Percentiles rank a stretch among this genome's conserved stretches.
Evolutionary conservation across 2,113 vertebrate genomes (phyloP).

Genomic region (Lepisosteus oculatus): DNA sequence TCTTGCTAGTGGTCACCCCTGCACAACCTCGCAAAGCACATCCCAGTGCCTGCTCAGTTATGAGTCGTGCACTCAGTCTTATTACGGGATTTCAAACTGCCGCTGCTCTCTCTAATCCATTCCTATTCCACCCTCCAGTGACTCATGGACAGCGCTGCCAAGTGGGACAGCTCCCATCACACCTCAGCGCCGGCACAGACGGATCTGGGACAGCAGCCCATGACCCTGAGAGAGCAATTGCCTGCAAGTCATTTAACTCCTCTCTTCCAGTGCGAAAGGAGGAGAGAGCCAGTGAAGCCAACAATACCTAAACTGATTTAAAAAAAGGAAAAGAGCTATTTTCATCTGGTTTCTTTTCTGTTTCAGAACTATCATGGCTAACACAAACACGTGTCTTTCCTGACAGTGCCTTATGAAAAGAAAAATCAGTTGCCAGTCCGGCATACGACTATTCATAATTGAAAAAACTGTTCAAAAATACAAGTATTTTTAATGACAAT

Average conservation of each 20-base stretch:
- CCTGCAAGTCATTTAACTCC: background rate
- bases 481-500: too few relatives aligned
- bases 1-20: background rate
- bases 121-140: background rate
- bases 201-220: background rate
- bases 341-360: too few relatives aligned
- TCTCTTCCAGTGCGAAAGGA: background rate
- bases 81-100: slow-evolving; percentile 11
- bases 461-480: too few relatives aligned
- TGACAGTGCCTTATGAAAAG: too few relatives aligned
- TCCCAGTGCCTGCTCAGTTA: background rate
- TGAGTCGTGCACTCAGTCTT: slow-evolving; percentile 2
- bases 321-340: too few relatives aligned
- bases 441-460: too few relatives aligned
- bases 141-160: background rate
- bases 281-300: too few relatives aligned
- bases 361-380: too few relatives aligned
- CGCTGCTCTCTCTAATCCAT: slow-evolving; percentile 13
- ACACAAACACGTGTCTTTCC: too few relatives aligned
- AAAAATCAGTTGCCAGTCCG: too few relatives aligned
- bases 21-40: background rate
- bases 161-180: slow-evolving; percentile 11
- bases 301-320: too few relatives aligned
- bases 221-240: background rate
- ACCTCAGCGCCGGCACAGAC: slow-evolving; percentile 4